phyloP scores from a whole-genome alignment of 2,888 invertebrate genomes.

The Limulus polyphemus region DNA sequence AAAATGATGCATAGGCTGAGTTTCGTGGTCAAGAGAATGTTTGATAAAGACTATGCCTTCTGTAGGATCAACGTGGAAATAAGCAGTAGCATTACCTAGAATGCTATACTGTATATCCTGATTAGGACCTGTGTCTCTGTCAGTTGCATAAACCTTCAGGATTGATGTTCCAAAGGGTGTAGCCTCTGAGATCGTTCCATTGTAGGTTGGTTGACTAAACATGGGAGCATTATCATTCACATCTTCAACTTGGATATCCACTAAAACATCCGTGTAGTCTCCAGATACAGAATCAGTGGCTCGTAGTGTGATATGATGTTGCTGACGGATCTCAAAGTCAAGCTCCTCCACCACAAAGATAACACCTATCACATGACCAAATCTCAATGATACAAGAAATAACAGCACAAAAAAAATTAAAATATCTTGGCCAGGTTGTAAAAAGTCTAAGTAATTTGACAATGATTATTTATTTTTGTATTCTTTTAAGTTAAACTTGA shows the following conservation, averaged over 20 bases:
- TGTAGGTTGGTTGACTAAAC: conserved; percentile 46
- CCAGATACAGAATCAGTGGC: conserved; percentile 63
- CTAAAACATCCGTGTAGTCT: conserved; percentile 68
- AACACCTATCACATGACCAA: conserved; percentile 49
- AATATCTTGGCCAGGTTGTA: no score
- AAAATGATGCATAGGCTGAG: conserved; percentile 56
- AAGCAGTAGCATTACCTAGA: conserved; percentile 35
- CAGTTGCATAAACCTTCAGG: conserved; percentile 30
- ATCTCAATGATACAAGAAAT: no score
- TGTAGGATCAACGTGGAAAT: conserved; percentile 61
- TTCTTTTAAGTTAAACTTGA: no score
- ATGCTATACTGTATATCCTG: conserved; percentile 49
- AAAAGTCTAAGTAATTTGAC: no score
- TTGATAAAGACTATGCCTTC: conserved; percentile 66
- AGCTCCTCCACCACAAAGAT: conserved; percentile 72
- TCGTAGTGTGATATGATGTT: conserved; percentile 65
- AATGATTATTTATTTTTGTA: no score
- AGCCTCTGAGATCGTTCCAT: conserved; percentile 36
- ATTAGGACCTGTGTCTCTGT: conserved; percentile 42
- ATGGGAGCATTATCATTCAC: conserved; percentile 84
- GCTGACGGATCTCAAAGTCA: conserved; percentile 68
- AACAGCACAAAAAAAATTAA: no score
- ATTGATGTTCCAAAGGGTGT: conserved; percentile 33
- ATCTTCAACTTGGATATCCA: conserved; percentile 63
- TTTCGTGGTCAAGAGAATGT: conserved; percentile 67